phyloP scores from a whole-genome alignment of 2,888 invertebrate genomes.

The Cetonia aurata region DNA sequence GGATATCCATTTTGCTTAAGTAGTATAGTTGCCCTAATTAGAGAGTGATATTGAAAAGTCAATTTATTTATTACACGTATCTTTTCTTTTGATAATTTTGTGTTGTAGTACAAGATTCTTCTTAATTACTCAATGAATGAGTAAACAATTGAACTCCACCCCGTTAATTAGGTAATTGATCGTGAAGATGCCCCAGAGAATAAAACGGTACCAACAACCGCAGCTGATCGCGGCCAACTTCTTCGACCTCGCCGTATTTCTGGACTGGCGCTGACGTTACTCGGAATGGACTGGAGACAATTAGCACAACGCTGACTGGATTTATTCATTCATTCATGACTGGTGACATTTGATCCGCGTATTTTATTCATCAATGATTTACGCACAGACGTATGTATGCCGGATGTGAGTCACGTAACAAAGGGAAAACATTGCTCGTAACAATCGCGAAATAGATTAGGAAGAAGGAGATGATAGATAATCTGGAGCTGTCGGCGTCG shows the following conservation, averaged over 20 bases:
- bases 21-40: no score
- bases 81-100: no score
- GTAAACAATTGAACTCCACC: conserved; percentile 53
- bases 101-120: no score
- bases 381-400: conserved; percentile 21
- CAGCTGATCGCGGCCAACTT: conserved; percentile 25
- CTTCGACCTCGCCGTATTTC: conserved; percentile 17
- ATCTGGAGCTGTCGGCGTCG: conserved; percentile 3
- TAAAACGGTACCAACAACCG: conserved; percentile 1
- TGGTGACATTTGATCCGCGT: conserved; percentile 39
- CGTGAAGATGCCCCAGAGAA: conserved; percentile 40
- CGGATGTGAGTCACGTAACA: conserved; percentile 38
- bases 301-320: conserved; percentile 33
- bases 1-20: no score
- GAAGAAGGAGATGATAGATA: conserved; percentile 16
- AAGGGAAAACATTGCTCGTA: conserved; percentile 5
- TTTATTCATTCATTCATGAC: conserved; percentile 26
- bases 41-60: no score
- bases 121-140: conserved; percentile 47
- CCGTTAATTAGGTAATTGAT: conserved; percentile 54
- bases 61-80: no score
- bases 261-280: neutral
- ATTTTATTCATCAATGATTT: conserved; percentile 40
- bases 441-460: neutral
- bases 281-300: conserved; percentile 20